phyloP scores from a whole-genome alignment of 2,113 vertebrate genomes.

The Motacilla tschutschensis region DNA sequence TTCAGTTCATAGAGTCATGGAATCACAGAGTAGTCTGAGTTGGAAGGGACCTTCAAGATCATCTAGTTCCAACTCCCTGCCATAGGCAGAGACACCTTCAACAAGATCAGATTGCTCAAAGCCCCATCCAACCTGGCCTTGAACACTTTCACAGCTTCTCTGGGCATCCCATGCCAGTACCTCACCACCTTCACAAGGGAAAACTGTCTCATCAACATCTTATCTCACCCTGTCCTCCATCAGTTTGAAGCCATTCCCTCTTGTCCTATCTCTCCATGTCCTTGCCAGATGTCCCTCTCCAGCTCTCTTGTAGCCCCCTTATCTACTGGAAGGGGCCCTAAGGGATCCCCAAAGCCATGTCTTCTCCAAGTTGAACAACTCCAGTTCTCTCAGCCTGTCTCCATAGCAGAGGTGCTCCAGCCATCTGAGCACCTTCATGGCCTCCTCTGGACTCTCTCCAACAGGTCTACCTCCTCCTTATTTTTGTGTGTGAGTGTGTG shows the following conservation, averaged over 20 bases:
- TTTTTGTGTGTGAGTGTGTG: fast-evolving
- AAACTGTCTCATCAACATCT: not conserved
- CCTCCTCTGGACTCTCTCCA: not conserved
- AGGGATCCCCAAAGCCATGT: not conserved
- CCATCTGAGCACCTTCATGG: not conserved
- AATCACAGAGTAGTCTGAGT: not conserved
- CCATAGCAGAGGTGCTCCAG: not conserved
- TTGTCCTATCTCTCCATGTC: not conserved
- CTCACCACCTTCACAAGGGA: not conserved
- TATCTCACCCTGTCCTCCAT: not conserved
- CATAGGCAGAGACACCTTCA: not conserved
- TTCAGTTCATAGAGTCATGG: not conserved
- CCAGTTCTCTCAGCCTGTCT: not conserved
- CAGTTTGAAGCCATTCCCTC: not conserved
- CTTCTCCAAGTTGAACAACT: not conserved
- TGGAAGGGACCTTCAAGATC: not conserved
- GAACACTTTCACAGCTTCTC: not conserved
- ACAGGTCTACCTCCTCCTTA: not conserved
- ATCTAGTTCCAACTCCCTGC: not conserved
- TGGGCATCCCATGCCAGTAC: not conserved
- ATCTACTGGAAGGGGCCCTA: not conserved
- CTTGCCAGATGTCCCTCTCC: not conserved
- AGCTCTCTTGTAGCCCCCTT: not conserved
- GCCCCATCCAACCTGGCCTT: not conserved
- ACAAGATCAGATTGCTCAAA: not conserved